phyloP scores from a whole-genome alignment of 2,113 vertebrate species.

The Peromyscus maniculatus region DNA sequence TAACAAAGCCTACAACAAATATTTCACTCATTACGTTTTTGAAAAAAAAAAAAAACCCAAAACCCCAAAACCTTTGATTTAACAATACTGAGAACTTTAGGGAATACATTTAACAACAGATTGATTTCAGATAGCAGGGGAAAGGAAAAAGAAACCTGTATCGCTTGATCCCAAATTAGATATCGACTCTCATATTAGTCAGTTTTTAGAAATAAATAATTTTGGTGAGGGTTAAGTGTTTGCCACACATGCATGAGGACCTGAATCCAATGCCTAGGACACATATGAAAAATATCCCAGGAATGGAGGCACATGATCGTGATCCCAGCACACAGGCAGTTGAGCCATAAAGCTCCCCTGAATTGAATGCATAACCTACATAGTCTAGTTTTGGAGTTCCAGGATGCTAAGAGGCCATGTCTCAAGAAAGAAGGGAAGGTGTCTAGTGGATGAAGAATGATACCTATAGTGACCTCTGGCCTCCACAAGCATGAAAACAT shows the following conservation, averaged over 20 bases:
- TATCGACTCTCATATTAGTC: neutral
- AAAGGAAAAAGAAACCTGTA: neutral
- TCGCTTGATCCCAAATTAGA: constrained; percentile 20
- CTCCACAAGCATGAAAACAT: neutral
- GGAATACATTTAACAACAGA: constrained; percentile 7
- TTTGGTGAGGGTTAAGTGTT: neutral
- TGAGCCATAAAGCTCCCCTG: no score
- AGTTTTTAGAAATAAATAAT: neutral
- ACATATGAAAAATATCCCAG: neutral
- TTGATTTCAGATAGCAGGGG: neutral
- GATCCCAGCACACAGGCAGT: neutral
- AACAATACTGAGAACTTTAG: constrained; percentile 3
- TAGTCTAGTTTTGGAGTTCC: neutral
- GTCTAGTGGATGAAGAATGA: neutral
- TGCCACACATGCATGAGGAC: fast-evolving
- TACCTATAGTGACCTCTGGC: neutral
- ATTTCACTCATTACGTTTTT: neutral
- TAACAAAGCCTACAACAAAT: neutral
- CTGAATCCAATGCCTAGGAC: neutral
- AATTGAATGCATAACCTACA: no score
- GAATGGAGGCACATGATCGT: no score
- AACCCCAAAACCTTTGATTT: neutral
- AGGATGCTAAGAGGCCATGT: neutral
- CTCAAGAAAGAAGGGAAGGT: neutral
- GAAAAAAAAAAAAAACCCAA: neutral